phyloP scores from a whole-genome alignment of 1,140 invertebrate species.

The Idris sp. region DNA sequence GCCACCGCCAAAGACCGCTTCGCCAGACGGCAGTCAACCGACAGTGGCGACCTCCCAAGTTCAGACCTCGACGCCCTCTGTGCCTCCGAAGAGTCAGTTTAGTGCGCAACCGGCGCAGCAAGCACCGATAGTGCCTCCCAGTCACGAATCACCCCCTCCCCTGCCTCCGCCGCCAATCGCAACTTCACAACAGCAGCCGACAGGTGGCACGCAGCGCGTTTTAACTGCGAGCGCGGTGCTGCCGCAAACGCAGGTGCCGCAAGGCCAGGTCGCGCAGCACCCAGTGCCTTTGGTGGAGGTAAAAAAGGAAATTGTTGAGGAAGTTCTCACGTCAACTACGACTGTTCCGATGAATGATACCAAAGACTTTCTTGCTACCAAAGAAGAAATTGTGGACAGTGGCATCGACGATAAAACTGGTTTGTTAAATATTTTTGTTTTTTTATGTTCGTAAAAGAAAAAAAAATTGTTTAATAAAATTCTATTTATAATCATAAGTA shows the following conservation, averaged over 20 bases:
- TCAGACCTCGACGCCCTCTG: no score
- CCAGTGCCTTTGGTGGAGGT: conserved; percentile 77
- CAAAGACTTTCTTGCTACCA: conserved; percentile 78
- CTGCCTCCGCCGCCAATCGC: conserved; percentile 1
- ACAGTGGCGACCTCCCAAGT: no score
- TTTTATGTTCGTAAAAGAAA: no score
- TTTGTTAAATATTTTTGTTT: no score
- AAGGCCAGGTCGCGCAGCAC: conserved; percentile 70
- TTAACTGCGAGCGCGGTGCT: conserved; percentile 62
- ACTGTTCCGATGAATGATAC: conserved; percentile 73
- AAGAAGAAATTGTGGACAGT: conserved; percentile 76
- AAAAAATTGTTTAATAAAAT: no score
- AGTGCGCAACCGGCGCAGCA: no score
- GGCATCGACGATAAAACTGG: conserved; percentile 77
- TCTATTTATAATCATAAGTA: no score
- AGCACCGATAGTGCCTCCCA: no score
- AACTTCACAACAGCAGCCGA: conserved; percentile 34
- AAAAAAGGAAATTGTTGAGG: conserved; percentile 77
- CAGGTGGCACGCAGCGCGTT: conserved; percentile 63
- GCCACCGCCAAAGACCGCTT: no score
- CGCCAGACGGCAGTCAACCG: no score
- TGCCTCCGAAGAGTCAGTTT: no score
- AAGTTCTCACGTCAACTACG: conserved; percentile 70
- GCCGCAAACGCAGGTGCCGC: conserved; percentile 70
- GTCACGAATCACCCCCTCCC: no score